Conservation (phyloP, 2,113 vertebrate species). For the Pogonocichla stellata region DNA sequence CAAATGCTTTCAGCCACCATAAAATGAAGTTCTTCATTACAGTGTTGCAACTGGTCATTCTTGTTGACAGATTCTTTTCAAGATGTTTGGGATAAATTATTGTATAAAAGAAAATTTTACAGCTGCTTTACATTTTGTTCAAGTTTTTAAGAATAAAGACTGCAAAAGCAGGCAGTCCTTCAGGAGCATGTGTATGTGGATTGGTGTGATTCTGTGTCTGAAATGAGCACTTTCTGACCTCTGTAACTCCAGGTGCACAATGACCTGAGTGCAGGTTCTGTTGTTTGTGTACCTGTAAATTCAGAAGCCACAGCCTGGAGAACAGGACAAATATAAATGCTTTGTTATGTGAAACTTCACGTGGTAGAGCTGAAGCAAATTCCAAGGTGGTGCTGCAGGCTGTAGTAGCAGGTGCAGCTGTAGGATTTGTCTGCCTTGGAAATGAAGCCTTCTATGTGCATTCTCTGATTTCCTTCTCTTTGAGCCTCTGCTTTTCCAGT, state of each 20-base stretch:
- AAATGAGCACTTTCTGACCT: background rate
- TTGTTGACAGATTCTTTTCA: background rate
- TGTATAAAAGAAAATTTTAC: background rate
- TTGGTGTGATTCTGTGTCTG: background rate
- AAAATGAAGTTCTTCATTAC: background rate
- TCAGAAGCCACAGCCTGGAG: background rate
- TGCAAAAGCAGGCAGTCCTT: background rate
- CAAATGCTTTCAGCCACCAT: background rate
- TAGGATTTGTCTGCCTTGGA: background rate
- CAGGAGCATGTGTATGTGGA: background rate
- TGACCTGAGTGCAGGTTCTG: background rate
- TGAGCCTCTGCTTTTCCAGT: background rate
- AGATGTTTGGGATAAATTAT: background rate
- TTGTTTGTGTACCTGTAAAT: background rate
- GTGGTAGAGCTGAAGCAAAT: background rate
- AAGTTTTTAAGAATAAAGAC: background rate
- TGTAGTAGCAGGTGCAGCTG: background rate
- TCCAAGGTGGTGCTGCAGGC: background rate
- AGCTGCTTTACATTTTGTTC: background rate
- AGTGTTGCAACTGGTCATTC: background rate
- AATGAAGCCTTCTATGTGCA: background rate
- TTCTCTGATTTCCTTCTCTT: background rate
- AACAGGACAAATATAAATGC: background rate
- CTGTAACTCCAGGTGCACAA: background rate
- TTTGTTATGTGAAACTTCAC: background rate